Percentiles rank a stretch among this genome's conserved stretches.
These are phyloP conservation scores for Frankliniella intonsa DNA, from an alignment of 2,888 invertebrate species.

Conservation along the genomic window DNA sequence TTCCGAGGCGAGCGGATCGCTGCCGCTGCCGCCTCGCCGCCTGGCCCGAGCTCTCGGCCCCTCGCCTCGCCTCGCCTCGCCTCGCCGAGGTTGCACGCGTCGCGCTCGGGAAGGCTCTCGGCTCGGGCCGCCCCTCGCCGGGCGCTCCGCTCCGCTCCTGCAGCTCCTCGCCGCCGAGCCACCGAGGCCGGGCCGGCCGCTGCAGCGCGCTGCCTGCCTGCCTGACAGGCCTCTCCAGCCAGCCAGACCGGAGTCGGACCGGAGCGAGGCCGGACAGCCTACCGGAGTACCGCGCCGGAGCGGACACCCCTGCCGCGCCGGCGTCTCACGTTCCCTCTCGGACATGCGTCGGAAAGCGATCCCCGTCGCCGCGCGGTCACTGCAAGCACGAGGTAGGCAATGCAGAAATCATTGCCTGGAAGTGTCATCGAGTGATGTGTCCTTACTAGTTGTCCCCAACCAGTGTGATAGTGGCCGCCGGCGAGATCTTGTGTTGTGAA, in stretches of 20 bases:
- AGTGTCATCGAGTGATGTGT: no score
- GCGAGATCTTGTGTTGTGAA: neutral
- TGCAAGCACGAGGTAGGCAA: conserved; percentile 1
- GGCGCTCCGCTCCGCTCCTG: neutral
- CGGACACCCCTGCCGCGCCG: neutral
- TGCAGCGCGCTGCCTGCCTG: neutral
- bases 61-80: neutral
- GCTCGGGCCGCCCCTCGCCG: neutral
- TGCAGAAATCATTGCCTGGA: neutral
- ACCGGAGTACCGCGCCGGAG: neutral
- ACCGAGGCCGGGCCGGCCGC: neutral
- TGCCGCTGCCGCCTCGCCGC: conserved; percentile 1
- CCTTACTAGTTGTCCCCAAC: no score
- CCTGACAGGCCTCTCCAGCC: neutral
- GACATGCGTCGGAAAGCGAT: conserved; percentile 22
- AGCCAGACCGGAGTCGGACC: conserved; percentile 13
- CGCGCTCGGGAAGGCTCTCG: neutral
- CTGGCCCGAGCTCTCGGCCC: neutral
- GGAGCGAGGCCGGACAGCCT: conserved; percentile 7
- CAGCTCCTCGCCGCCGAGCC: neutral
- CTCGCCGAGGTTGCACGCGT: neutral
- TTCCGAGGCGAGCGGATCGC: conserved; percentile 21
- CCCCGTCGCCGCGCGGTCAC: conserved; percentile 13
- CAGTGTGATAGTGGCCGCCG: neutral
- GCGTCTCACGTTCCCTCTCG: neutral